These are phyloP conservation scores for Trialeurodes vaporariorum DNA, from an alignment of 1,140 invertebrate species.

Conservation along the genomic window DNA sequence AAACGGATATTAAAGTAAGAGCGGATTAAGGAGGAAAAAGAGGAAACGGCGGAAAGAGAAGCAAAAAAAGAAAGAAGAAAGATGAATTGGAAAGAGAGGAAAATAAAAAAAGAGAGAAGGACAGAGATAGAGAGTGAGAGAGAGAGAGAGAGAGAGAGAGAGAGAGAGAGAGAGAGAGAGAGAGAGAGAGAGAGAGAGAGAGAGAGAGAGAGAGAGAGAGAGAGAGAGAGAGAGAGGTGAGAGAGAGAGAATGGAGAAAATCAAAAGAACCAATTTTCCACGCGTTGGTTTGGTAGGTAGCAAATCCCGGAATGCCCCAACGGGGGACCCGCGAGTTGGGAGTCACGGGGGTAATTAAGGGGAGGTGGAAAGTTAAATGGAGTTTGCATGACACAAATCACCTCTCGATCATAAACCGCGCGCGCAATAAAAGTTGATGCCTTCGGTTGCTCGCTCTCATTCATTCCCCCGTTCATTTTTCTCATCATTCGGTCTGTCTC, in stretches of 20 bases:
- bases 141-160: not conserved
- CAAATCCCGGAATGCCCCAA: not conserved
- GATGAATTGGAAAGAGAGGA: not conserved
- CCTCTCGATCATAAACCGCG: not conserved
- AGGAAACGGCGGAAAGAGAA: not conserved
- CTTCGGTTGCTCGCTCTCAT: not conserved
- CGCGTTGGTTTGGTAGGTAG: not conserved
- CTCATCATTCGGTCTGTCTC: not conserved
- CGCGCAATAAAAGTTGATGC: not conserved
- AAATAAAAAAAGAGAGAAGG: not conserved
- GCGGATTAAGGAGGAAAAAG: not conserved
- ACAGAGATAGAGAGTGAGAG: not conserved
- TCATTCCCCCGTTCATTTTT: not conserved
- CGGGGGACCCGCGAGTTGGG: no score
- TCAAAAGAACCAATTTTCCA: not conserved
- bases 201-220: not conserved
- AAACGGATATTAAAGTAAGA: not conserved
- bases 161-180: no score
- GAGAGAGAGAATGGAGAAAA: not conserved
- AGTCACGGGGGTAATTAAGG: not conserved
- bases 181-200: not conserved
- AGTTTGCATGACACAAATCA: not conserved
- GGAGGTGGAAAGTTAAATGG: not conserved
- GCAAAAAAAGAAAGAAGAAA: not conserved
- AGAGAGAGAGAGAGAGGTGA: not conserved